Base-by-base conservation (phyloP, 53 echinoderm and acorn worm species). In the Actinopyga echinites region DNA sequence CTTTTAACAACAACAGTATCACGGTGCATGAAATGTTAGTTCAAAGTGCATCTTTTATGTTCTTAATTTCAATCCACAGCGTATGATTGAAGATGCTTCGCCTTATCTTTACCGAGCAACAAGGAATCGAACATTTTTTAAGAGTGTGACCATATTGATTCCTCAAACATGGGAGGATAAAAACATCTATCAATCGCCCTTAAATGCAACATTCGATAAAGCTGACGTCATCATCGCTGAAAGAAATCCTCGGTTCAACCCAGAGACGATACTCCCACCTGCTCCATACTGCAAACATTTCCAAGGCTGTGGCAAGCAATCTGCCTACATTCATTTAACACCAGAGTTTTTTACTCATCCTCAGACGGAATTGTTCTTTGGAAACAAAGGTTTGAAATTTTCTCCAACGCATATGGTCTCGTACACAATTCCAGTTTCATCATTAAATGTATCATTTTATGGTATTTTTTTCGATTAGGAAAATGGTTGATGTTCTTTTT, bases 201-300 rank as follows among this genome's bases (percentile, higher is more conserved):
- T 63, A 54, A 90, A 86, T 63, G 75, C 68, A 73, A 83, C 90
- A 19, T 90, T 90, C 36, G 90, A 90, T 24, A 74, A 62, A 30
- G 65, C 90, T 30, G 91, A 87, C 74, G 84, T 86, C 24, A 91
- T 91, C 6, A 87, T 91, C 25, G 91, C 91, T 9, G 82, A 83
- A n/a, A 75, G 64, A 65, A 90, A 90, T 82, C 90, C 90, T 6
- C 85, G 85, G 8, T 90, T 74, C 64, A 74, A 75, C 5, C 81
- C 86, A 2, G 86, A 56, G 25, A 11, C 25, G 9, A 10, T 26
- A 25, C 11, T 22, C 2, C 71, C n/a, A 25, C 9, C 71, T 25
- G 7, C 44, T 23, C 82, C 82, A 35, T 85, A 90, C 67, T 85
- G 85, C 5, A 86, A 90, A 78, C 90, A 90, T 67, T 85, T 80